phyloP scores from a whole-genome alignment of 1,140 invertebrate species.

The Littorina saxatilis region DNA sequence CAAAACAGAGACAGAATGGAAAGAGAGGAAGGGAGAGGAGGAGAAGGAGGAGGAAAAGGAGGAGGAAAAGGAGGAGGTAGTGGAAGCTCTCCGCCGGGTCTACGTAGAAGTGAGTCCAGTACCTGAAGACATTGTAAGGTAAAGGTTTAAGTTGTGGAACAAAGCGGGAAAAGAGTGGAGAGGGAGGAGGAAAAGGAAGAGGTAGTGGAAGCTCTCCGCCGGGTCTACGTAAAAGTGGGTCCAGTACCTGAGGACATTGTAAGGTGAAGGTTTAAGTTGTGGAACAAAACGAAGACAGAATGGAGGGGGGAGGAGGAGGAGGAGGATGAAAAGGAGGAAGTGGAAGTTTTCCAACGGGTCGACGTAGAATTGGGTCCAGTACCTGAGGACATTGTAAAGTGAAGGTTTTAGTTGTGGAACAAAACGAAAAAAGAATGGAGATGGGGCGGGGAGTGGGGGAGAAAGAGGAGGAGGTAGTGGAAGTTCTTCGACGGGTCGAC shows the following conservation, averaged over 20 bases:
- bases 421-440: too few species aligned
- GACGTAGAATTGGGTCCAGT: too few species aligned
- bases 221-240: constrained; percentile 76
- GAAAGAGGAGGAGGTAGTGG: too few species aligned
- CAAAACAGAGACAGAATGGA: too few species aligned
- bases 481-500: too few species aligned
- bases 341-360: constrained; percentile 33
- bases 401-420: too few species aligned
- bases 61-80: background rate
- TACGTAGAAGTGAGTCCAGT: constrained; percentile 74
- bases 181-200: background rate
- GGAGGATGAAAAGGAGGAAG: background rate
- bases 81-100: constrained; percentile 75
- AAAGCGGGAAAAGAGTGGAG: too few species aligned
- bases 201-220: constrained; percentile 77
- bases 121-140: constrained; percentile 67
- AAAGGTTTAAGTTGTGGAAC: too few species aligned
- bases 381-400: too few species aligned
- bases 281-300: constrained; percentile 81
- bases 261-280: background rate
- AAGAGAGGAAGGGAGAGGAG: constrained; percentile 77
- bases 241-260: constrained; percentile 68
- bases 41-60: too few species aligned
- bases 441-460: too few species aligned
- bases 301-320: constrained; percentile 88